Percentiles rank a stretch among this genome's conserved stretches.
Conservation (phyloP, 2,888 invertebrate species). For the Eremobia ochroleuca region DNA sequence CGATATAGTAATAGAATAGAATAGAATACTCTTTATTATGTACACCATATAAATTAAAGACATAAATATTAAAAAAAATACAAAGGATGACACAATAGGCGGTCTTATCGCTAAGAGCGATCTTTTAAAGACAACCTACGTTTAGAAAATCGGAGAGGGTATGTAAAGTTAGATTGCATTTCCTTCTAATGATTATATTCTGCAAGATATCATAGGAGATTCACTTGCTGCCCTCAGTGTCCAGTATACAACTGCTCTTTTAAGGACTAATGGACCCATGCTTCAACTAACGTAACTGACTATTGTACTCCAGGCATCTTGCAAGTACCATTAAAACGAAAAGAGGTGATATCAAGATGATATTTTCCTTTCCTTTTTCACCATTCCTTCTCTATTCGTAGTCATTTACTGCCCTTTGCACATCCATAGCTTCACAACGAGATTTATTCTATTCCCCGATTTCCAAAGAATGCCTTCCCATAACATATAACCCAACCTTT, state of each 20-base stretch:
- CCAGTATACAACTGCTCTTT: too few species aligned
- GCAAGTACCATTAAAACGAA: not conserved
- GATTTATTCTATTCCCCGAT: slow-evolving; percentile 35
- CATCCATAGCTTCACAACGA: not conserved
- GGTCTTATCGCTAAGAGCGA: too few species aligned
- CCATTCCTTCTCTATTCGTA: not conserved
- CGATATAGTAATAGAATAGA: too few species aligned
- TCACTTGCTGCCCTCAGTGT: not conserved
- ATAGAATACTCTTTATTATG: too few species aligned
- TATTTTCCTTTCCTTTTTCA: not conserved
- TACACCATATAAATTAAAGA: too few species aligned
- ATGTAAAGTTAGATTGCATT: not conserved
- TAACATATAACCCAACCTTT: slow-evolving; percentile 33
- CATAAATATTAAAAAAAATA: too few species aligned
- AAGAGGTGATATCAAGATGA: not conserved
- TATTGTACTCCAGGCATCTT: not conserved
- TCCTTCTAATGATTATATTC: not conserved
- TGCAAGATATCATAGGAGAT: not conserved
- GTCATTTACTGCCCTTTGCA: not conserved
- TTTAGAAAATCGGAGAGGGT: not conserved
- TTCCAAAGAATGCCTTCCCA: slow-evolving; percentile 15
- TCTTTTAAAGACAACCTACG: too few species aligned
- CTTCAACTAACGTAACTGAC: too few species aligned
- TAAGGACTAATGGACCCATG: not conserved
- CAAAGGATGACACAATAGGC: too few species aligned